A percentile compares a stretch with the other conserved stretches of the same genome.
Conservation (phyloP, 2,113 vertebrate genomes). For the Catharus fuscescens region DNA sequence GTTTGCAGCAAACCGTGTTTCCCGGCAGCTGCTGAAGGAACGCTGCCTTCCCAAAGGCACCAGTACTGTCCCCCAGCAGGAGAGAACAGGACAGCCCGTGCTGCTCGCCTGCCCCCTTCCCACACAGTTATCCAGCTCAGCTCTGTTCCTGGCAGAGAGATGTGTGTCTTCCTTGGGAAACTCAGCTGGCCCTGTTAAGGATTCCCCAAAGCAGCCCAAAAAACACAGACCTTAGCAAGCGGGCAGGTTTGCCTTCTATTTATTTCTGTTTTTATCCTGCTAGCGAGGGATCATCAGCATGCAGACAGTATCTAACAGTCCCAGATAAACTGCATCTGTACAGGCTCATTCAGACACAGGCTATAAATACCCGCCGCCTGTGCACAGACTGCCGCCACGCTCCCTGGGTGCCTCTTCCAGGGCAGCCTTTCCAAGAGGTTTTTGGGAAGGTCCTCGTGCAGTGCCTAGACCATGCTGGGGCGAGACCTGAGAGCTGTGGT, state of each 20-base stretch:
- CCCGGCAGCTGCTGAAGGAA: not conserved
- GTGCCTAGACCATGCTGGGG: not conserved
- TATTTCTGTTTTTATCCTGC: conserved; percentile 27
- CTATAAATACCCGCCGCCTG: conserved; percentile 5
- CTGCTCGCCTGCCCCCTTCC: not conserved
- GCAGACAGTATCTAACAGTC: conserved; percentile 12
- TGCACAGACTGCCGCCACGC: not conserved
- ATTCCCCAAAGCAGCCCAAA: not conserved
- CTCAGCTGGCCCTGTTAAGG: not conserved
- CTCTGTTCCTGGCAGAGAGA: not conserved
- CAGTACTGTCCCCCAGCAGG: not conserved
- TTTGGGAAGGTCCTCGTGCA: not conserved
- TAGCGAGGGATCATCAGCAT: not conserved
- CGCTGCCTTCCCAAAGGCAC: not conserved
- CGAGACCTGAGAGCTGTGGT: not conserved
- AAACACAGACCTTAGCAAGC: not conserved
- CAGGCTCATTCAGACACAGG: conserved; percentile 40
- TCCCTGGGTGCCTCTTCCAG: not conserved
- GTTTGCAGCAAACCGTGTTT: not conserved
- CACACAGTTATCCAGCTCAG: not conserved
- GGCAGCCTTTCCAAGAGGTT: not conserved
- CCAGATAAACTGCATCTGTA: conserved; percentile 48
- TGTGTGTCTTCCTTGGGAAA: not conserved
- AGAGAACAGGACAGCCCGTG: not conserved
- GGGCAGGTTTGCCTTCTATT: not conserved